phyloP scores from a whole-genome alignment of 2,888 invertebrate species.

The Mamestra brassicae region DNA sequence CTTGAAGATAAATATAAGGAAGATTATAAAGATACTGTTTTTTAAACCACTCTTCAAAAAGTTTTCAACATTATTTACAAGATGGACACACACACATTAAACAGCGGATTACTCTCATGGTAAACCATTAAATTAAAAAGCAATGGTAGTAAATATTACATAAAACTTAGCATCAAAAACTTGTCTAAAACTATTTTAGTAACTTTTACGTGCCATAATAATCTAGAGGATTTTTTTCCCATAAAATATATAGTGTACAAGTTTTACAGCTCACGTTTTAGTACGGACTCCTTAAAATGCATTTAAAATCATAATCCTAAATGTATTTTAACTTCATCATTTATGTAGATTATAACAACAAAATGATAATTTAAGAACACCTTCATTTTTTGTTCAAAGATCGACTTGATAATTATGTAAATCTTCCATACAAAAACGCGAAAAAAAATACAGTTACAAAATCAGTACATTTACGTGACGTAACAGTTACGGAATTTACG shows the following conservation, averaged over 20 bases:
- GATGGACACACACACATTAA: slow-evolving; percentile 51
- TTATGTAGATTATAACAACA: slow-evolving; percentile 19
- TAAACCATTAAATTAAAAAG: slow-evolving; percentile 75
- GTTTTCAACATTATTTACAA: slow-evolving; percentile 50
- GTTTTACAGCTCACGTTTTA: slow-evolving; percentile 34
- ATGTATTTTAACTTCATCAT: slow-evolving; percentile 13
- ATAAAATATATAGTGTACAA: slow-evolving; percentile 33
- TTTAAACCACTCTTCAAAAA: slow-evolving; percentile 43
- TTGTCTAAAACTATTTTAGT: slow-evolving; percentile 66
- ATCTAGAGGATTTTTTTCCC: slow-evolving; percentile 41
- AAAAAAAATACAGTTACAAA: slow-evolving; percentile 69
- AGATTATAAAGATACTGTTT: slow-evolving; percentile 33
- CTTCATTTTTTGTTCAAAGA: slow-evolving; percentile 39
- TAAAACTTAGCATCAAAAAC: slow-evolving; percentile 65
- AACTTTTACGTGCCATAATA: slow-evolving; percentile 59
- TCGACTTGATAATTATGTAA: slow-evolving; percentile 54
- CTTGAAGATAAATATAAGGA: slow-evolving; percentile 32
- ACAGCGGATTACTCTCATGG: slow-evolving; percentile 70
- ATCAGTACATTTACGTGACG: slow-evolving; percentile 72
- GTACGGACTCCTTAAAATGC: not conserved
- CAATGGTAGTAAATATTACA: slow-evolving; percentile 71
- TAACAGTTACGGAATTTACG: slow-evolving; percentile 80
- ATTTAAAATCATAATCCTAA: slow-evolving; percentile 10
- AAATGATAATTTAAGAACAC: slow-evolving; percentile 34
- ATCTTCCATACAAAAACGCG: slow-evolving; percentile 57